phyloP scores from a whole-genome alignment of 2,797 vertebrate species.

The Anguilla pacifica region DNA sequence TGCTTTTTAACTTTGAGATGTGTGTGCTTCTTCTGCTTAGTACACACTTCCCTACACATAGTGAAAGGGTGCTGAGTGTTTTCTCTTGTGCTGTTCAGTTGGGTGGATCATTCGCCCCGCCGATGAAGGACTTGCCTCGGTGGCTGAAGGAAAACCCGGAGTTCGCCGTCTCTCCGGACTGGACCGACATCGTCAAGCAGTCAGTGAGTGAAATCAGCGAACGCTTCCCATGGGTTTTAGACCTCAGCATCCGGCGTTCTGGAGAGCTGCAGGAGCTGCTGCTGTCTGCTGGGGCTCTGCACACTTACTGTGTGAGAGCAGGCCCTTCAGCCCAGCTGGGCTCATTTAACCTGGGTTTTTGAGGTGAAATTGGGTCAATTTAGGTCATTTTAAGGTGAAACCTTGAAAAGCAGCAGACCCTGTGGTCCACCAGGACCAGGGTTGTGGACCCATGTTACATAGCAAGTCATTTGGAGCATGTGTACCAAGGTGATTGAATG shows the following conservation, averaged over 20 bases:
- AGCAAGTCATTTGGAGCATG: neutral
- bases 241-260: neutral
- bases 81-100: constrained; percentile 69
- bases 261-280: neutral
- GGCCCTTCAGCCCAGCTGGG: too few relatives aligned
- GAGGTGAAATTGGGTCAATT: too few relatives aligned
- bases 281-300: too few relatives aligned
- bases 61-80: neutral
- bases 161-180: constrained; percentile 97
- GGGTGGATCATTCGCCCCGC: constrained; percentile 95
- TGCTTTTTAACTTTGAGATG: too few relatives aligned
- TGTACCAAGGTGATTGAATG: neutral
- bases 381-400: neutral
- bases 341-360: too few relatives aligned
- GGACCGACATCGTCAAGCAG: constrained; percentile 96
- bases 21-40: too few relatives aligned
- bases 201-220: constrained; percentile 81
- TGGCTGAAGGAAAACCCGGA: constrained; percentile 97
- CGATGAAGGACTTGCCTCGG: constrained; percentile 91
- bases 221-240: neutral
- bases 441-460: neutral
- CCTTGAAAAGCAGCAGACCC: neutral
- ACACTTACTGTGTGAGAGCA: too few relatives aligned
- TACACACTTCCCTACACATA: neutral
- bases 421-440: neutral